Evolutionary conservation across 1,140 invertebrate species (phyloP), one percentile per base, ranked within the genome.

Genomic region (Atta cephalotes): DNA sequence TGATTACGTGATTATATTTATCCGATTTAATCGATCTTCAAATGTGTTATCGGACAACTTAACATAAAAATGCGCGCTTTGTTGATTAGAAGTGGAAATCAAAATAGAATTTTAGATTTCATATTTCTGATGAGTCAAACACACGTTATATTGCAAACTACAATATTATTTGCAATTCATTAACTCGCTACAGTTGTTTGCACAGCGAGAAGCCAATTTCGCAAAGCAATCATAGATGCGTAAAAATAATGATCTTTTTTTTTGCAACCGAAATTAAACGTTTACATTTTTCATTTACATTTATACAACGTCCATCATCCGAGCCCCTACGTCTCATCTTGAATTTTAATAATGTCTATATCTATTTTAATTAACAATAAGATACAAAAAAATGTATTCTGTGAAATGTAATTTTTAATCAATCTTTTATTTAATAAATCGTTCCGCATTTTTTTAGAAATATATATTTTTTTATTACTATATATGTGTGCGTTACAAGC

Each of bases 211-310:
- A 63, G 21, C 76, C 58, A 78, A 78, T 78, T 63, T 63, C 58
- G 25, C n/a, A 31, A 63, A n/a, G 14, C 39, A 63, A 62, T 63
- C 21, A 62, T 78, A 63, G 21, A 78, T 63, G 39, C 58, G 39
- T 63, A 45, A 78, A 63, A 77, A 25, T 77, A 39, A 60, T 74
- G 51, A 60, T 45, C 25, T 74, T 74, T 74, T 74, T 39, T 72
- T 74, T 74, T 74, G 5, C 71, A 3, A 56, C 51, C 28, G 18
- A 31, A 78, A 63, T 78, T 45, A 14, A 78, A 63, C 35, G 58
- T 4, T 63, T 63, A 78, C 31, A 78, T 78, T 78, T 78, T 78
- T 49, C 39, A 63, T 63, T 63, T 78, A 63, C 58, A 63, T 78
- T 63, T 78, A 63, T 63, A 78, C 18, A 18, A 31, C 16, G 25